Percentiles rank a stretch among this genome's conserved stretches.
Conservation (phyloP, 2,797 vertebrate genomes). For the Artibeus lituratus region DNA sequence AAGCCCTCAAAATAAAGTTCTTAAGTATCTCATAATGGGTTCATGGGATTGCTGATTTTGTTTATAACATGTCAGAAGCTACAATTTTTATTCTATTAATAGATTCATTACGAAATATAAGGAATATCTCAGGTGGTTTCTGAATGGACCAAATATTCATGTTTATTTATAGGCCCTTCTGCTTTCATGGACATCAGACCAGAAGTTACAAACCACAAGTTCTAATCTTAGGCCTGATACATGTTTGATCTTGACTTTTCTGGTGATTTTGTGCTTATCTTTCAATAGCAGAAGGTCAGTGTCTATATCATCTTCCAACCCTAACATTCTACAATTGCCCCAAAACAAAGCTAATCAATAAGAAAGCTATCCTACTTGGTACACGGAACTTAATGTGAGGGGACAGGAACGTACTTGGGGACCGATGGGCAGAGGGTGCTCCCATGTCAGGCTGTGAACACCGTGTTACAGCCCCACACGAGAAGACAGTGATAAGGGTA, state of each 20-base stretch:
- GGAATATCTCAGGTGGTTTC: constrained; percentile 9
- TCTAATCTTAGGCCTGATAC: neutral
- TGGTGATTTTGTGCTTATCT: neutral
- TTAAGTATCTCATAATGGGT: constrained; percentile 54
- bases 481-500: neutral
- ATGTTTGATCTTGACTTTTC: neutral
- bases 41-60: constrained; percentile 37
- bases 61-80: constrained; percentile 52
- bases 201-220: neutral
- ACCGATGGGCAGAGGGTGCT: neutral
- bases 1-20: constrained; percentile 18
- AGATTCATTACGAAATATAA: neutral
- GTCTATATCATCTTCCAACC: neutral
- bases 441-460: neutral
- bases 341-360: neutral
- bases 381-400: neutral
- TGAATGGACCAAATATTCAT: neutral
- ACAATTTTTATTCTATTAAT: constrained; percentile 34
- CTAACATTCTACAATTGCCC: neutral
- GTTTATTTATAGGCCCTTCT: neutral
- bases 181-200: neutral
- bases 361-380: neutral
- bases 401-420: neutral
- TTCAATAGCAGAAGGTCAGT: neutral
- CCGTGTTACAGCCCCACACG: neutral